Percentiles rank a stretch among this genome's conserved stretches.
Conservation (phyloP, 2,888 invertebrate species). For the Ferrisia virgata region DNA sequence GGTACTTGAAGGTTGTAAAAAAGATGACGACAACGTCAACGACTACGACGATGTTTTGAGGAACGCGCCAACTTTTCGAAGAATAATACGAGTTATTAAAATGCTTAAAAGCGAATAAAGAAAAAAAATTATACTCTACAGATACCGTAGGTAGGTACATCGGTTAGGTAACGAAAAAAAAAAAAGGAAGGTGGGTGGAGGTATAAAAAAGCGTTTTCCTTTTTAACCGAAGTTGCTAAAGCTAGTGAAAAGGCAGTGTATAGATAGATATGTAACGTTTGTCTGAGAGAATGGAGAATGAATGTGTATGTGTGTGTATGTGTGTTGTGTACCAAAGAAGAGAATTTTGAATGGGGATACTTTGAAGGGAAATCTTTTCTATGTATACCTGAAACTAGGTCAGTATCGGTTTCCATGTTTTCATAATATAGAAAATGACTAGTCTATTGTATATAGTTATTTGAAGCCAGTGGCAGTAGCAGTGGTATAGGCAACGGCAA, state of each 20-base stretch:
- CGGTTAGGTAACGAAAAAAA: background rate
- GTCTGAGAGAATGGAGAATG: background rate
- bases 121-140: background rate
- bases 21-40: no score
- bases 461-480: background rate
- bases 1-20: conserved; percentile 19
- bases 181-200: background rate
- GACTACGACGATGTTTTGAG: background rate
- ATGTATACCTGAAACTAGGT: conserved; percentile 6
- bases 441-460: background rate
- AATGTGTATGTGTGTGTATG: background rate
- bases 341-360: background rate
- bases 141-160: no score
- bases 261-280: background rate
- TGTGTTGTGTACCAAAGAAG: background rate
- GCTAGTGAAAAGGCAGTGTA: background rate
- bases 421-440: conserved; percentile 1
- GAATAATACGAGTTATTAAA: conserved; percentile 38
- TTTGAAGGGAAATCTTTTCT: background rate
- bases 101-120: background rate
- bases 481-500: background rate
- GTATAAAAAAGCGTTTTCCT: background rate
- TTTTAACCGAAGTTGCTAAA: background rate
- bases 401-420: conserved; percentile 28
- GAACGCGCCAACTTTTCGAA: background rate